Evolutionary conservation across 37 sponge, comb jelly and placozoan species (phyloP).

Genomic region (Oopsacas minuta): DNA sequence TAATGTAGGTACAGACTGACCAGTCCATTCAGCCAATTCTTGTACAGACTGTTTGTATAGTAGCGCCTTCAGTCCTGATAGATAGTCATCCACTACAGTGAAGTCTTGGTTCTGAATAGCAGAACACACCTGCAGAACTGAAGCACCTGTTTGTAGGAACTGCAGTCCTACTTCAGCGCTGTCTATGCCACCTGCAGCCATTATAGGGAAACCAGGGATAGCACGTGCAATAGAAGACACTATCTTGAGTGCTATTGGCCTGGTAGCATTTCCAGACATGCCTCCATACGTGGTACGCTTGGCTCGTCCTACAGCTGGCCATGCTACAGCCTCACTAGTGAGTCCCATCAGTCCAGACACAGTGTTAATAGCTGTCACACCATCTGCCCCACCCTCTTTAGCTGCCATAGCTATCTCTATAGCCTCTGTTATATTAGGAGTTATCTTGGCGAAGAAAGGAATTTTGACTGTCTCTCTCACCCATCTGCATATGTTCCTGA

Average conservation of each 20-base stretch:
- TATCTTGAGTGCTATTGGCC: constrained; percentile 76
- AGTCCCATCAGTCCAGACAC: constrained; percentile 90
- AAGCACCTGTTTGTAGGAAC: constrained; percentile 76
- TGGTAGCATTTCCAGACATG: constrained; percentile 67
- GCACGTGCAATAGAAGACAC: constrained; percentile 66
- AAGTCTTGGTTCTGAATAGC: constrained; percentile 90
- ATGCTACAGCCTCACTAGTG: constrained; percentile 38
- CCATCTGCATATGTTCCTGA: constrained; percentile 82
- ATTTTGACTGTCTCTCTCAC: constrained; percentile 66
- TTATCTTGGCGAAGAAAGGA: constrained; percentile 92
- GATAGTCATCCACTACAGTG: constrained; percentile 79
- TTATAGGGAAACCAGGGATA: constrained; percentile 71
- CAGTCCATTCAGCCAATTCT: constrained; percentile 66
- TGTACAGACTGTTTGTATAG: constrained; percentile 56
- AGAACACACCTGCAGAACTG: constrained; percentile 79
- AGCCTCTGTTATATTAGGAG: constrained; percentile 54
- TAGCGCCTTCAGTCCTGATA: constrained; percentile 60
- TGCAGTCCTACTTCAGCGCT: constrained; percentile 73
- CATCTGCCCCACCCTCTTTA: constrained; percentile 77
- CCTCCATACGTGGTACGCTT: constrained; percentile 82
- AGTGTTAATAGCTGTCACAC: constrained; percentile 86
- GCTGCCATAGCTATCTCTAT: constrained; percentile 53
- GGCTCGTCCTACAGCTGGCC: constrained; percentile 71
- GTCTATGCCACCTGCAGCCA: constrained; percentile 85
- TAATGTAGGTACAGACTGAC: constrained; percentile 69